A percentile compares a stretch with the other conserved stretches of the same genome.
Conservation (phyloP, 2,113 vertebrate genomes). For the Gymnarchus niloticus region DNA sequence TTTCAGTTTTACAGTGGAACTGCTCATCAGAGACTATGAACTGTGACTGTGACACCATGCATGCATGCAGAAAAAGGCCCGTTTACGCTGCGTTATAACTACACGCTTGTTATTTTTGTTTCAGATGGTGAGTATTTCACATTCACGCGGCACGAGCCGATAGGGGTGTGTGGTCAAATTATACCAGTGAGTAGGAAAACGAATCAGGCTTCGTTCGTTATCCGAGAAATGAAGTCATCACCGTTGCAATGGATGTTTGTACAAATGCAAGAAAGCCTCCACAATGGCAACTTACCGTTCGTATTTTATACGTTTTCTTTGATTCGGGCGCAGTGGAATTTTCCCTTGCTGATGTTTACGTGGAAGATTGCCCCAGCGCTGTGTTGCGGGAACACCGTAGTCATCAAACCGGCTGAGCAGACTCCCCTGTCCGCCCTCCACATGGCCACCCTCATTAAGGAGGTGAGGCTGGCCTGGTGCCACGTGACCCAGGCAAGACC, state of each 20-base stretch:
- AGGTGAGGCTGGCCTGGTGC: constrained; percentile 57
- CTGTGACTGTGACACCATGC: background rate
- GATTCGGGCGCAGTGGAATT: constrained; percentile 72
- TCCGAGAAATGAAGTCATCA: background rate
- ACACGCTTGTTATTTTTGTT: background rate
- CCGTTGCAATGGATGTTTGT: background rate
- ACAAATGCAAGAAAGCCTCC: background rate
- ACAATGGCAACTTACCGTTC: background rate
- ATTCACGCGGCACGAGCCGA: constrained; percentile 78
- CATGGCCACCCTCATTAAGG: constrained; percentile 79
- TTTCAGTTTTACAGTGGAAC: background rate
- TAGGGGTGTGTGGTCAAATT: constrained; percentile 83
- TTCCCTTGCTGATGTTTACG: constrained; percentile 75
- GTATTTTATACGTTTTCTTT: background rate
- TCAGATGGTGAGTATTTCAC: constrained; percentile 80
- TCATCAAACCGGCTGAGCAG: constrained; percentile 82
- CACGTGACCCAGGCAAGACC: no score
- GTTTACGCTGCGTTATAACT: background rate
- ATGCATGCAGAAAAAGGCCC: background rate
- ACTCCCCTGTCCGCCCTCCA: constrained; percentile 79
- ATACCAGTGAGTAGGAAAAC: constrained; percentile 72
- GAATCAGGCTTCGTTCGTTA: background rate
- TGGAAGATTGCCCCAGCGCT: constrained; percentile 84
- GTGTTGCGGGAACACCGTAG: constrained; percentile 77
- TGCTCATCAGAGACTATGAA: background rate